A percentile compares a stretch with the other conserved stretches of the same genome.
phyloP scores from a whole-genome alignment of 2,797 vertebrate species.

The Cephalopachus bancanus region DNA sequence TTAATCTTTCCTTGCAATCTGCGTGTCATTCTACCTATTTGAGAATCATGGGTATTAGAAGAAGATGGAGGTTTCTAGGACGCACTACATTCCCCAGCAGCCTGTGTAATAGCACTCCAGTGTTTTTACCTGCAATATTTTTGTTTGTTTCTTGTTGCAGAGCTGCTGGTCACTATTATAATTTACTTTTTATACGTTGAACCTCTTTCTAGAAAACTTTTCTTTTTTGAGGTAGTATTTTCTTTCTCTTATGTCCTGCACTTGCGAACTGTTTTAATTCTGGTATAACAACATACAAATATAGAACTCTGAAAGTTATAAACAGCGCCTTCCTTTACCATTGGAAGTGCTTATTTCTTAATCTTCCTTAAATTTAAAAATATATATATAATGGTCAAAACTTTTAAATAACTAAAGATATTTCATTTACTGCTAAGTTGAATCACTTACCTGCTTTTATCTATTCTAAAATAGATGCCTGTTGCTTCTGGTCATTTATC shows the following conservation, averaged over 20 bases:
- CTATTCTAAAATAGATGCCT: constrained; percentile 5
- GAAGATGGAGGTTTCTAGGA: background rate
- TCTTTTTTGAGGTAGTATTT: constrained; percentile 56
- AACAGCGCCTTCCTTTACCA: background rate
- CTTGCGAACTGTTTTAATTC: background rate
- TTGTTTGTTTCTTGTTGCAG: background rate
- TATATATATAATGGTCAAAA: constrained; percentile 1
- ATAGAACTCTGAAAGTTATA: background rate
- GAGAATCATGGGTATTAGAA: background rate
- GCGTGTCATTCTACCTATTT: constrained; percentile 5
- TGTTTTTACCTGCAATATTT: background rate
- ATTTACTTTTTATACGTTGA: background rate
- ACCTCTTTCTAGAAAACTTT: background rate
- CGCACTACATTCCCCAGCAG: background rate
- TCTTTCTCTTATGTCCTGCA: background rate
- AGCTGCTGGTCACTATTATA: background rate
- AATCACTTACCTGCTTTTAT: constrained; percentile 18
- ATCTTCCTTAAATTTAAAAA: background rate
- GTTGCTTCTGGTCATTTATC: background rate
- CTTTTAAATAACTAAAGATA: background rate
- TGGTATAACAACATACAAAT: background rate
- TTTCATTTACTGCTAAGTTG: background rate
- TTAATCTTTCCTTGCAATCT: constrained; percentile 36
- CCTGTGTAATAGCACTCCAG: background rate
- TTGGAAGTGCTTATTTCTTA: background rate